Conservation (phyloP, 2,113 vertebrate genomes). For the Elaphurus davidianus region DNA sequence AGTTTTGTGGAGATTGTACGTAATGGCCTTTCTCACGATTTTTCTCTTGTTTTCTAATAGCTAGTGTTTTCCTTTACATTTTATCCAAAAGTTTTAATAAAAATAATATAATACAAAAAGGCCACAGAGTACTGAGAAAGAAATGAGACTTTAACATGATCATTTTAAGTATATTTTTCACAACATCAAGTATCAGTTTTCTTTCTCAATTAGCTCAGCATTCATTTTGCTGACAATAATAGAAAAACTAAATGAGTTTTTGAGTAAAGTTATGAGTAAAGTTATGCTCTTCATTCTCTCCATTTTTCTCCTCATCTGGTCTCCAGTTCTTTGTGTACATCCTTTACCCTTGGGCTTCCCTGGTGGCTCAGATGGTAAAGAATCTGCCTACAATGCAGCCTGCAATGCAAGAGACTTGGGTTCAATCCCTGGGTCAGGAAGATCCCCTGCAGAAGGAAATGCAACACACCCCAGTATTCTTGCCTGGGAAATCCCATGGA, state of each 20-base stretch:
- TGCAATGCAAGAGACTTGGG: background rate
- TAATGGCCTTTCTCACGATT: background rate
- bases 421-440: background rate
- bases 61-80: conserved; percentile 16
- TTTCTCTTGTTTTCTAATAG: conserved; percentile 5
- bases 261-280: background rate
- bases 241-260: background rate
- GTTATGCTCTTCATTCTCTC: background rate
- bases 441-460: background rate
- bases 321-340: background rate
- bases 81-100: conserved; percentile 13
- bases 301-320: background rate
- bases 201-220: background rate
- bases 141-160: background rate
- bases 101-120: conserved; percentile 8
- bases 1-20: background rate
- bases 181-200: background rate
- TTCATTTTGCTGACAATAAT: conserved; percentile 6
- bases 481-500: background rate
- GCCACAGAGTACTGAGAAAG: background rate
- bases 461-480: background rate
- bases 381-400: background rate
- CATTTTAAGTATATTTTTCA: background rate
- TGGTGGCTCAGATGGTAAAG: background rate
- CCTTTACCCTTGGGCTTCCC: background rate